Base-by-base conservation (phyloP, 2,888 invertebrate species). In the Odontocerum albicorne region DNA sequence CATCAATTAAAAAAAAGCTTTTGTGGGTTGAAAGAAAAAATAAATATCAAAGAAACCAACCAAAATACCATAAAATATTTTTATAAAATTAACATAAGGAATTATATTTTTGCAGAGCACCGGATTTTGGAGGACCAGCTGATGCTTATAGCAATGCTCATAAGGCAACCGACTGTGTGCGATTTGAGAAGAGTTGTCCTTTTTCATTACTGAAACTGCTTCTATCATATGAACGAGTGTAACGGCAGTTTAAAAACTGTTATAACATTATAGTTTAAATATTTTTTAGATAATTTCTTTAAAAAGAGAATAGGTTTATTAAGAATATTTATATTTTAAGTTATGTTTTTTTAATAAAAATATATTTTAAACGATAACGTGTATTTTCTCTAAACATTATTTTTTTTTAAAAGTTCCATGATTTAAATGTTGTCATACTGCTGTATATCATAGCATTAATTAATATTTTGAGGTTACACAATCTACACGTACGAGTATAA, bases 171-270 rank as follows among this genome's bases (percentile, higher is more conserved):
- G 51, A 55, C 38, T 61, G 61, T 38, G 43, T 22, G 36, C 19
- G 22, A 20, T 56, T 32, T 46, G 31, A 31, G 43, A 42, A 43
- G 21, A 49, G n/a, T 35, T 72, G 72, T 55, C 70, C 72, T 0
- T 62, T 71, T 49, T 71, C 72, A 3, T 39, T 71, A 1, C 53
- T 72, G 2, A 57, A 65, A 54, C 39, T 71, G 8, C 54, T 72
- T 10, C 57, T 70, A 4, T 59, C 60, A 13, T 52, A 57, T 32
- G 2, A 33, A 33, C 46, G 35, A 22, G 27, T 7, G 8, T 54
- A 12, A 43, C 4, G n/a, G 15, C 12, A 7, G 4, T 35, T 35
- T 35, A n/a, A n/a, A n/a, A n/a, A n/a, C n/a, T n/a, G n/a, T n/a
- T n/a, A n/a, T n/a, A n/a, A n/a, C n/a, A n/a, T n/a, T n/a, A n/a